These are phyloP conservation scores for Chiridota heheva DNA, from an alignment of 35 echinoderm and acorn worm species.

Conservation along the genomic window DNA sequence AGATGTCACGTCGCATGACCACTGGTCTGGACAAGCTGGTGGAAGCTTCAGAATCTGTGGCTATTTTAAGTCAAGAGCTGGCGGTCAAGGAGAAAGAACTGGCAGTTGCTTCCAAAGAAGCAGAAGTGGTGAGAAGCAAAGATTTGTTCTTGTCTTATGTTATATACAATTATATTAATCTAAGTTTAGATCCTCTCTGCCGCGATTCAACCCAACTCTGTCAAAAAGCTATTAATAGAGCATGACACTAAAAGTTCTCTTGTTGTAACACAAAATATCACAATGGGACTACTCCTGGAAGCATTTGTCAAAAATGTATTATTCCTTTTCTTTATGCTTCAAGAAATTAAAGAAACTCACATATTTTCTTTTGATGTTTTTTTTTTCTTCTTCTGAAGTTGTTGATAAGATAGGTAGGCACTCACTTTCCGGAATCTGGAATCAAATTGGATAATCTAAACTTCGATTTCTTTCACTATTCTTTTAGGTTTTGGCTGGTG, in stretches of 20 bases:
- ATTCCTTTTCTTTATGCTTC: no score
- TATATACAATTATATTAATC: background rate
- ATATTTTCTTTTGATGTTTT: no score
- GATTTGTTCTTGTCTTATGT: background rate
- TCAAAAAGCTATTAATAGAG: no score
- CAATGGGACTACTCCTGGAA: no score
- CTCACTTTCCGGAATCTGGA: no score
- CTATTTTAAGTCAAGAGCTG: conserved; percentile 78
- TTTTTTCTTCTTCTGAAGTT: no score
- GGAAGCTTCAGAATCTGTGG: conserved; percentile 81
- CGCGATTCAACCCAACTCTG: background rate
- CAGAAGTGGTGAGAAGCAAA: conserved; percentile 71
- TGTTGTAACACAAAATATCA: no score
- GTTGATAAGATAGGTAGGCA: no score
- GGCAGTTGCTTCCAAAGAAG: conserved; percentile 81
- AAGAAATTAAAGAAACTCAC: no score
- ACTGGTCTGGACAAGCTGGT: conserved; percentile 98
- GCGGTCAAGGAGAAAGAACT: conserved; percentile 96
- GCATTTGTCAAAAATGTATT: no score
- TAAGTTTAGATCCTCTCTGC: background rate
- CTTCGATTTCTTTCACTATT: background rate
- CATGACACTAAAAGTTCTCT: no score
- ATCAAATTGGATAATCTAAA: no score
- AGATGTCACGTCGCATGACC: conserved; percentile 88
- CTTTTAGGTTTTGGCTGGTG: conserved; percentile 80